Evolutionary conservation across 2,888 invertebrate species (phyloP).

Genomic region (Polietes domitor): DNA sequence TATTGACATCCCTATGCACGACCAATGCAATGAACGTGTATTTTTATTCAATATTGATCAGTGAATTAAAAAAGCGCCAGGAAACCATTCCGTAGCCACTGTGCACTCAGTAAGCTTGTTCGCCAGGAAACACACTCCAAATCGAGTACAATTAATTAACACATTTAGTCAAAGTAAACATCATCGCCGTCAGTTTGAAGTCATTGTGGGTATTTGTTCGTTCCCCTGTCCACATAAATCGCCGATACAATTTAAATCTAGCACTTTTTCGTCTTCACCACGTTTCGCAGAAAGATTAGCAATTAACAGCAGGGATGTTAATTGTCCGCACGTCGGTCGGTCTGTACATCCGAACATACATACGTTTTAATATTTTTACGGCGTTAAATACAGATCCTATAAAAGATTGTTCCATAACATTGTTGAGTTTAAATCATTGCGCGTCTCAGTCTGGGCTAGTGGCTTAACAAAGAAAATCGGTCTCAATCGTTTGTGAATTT

Average conservation of each 20-base stretch:
- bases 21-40: too few relatives aligned
- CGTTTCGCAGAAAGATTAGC: slow-evolving; percentile 33
- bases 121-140: slow-evolving; percentile 68
- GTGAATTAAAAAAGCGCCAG: background rate
- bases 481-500: background rate
- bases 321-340: slow-evolving; percentile 47
- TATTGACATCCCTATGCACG: too few relatives aligned
- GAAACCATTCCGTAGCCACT: background rate
- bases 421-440: slow-evolving; percentile 36
- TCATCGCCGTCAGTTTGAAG: slow-evolving; percentile 37
- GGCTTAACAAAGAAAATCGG: slow-evolving; percentile 8
- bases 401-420: slow-evolving; percentile 54
- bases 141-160: slow-evolving; percentile 79
- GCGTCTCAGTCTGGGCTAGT: slow-evolving; percentile 12
- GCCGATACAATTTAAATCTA: slow-evolving; percentile 39
- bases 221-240: slow-evolving; percentile 1
- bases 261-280: slow-evolving; percentile 39
- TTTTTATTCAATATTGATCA: too few relatives aligned
- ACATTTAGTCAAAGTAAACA: slow-evolving; percentile 69
- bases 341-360: background rate
- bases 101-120: background rate
- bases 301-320: slow-evolving; percentile 64
- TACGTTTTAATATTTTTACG: slow-evolving; percentile 15
- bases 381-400: slow-evolving; percentile 50
- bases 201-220: background rate